These are phyloP conservation scores for Clavelina lepadiformis DNA, from an alignment of 23 tunicate genomes.

Conservation along the genomic window DNA sequence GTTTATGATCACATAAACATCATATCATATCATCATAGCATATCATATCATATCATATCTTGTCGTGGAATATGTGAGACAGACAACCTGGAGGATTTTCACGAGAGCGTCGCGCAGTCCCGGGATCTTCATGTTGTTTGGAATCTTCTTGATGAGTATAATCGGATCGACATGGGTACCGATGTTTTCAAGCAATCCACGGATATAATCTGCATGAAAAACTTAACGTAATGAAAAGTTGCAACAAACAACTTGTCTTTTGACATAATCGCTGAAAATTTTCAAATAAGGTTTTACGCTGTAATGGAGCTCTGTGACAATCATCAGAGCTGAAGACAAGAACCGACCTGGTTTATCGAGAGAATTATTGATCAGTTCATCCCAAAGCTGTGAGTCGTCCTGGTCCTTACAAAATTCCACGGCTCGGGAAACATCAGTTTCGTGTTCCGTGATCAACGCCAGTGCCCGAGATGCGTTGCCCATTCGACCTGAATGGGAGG, in stretches of 20 bases:
- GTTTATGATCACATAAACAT: too few relatives aligned
- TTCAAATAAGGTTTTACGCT: too few relatives aligned
- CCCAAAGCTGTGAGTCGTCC: conserved; percentile 80
- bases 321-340: background rate
- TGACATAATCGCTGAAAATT: background rate
- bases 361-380: conserved; percentile 77
- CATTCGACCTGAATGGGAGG: conserved; percentile 66
- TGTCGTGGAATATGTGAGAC: too few relatives aligned
- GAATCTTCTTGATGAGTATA: conserved; percentile 61
- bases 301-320: too few relatives aligned
- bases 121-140: conserved; percentile 68
- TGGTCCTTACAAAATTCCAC: conserved; percentile 91
- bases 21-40: too few relatives aligned
- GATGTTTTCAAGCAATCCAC: conserved; percentile 72
- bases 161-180: conserved; percentile 95
- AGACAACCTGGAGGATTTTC: conserved; percentile 67
- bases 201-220: conserved; percentile 54
- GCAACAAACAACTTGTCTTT: too few relatives aligned
- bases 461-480: conserved; percentile 92
- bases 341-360: conserved; percentile 66
- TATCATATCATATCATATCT: too few relatives aligned
- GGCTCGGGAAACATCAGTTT: conserved; percentile 42
- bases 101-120: conserved; percentile 89
- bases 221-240: too few relatives aligned
- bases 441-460: conserved; percentile 54